phyloP scores from a whole-genome alignment of 2,113 vertebrate species.

The Cebidichthys violaceus region DNA sequence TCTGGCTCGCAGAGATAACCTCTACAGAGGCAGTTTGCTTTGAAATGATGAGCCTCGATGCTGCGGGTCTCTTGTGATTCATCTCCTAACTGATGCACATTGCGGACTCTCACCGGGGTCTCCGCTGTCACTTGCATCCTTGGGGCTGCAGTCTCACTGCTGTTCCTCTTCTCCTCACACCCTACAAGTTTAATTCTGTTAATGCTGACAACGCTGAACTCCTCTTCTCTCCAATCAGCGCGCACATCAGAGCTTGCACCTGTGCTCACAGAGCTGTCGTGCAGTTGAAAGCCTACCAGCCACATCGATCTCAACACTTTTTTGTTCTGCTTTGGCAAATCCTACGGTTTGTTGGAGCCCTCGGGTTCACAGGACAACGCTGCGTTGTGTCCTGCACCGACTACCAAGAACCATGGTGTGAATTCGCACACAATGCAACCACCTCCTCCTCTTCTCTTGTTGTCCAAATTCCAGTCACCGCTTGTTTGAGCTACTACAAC shows the following conservation, averaged over 20 bases:
- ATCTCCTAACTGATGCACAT: neutral
- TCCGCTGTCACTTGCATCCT: conserved; percentile 15
- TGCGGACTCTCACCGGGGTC: neutral
- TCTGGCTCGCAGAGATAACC: conserved; percentile 16
- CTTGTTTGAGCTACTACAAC: conserved; percentile 40
- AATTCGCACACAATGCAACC: conserved; percentile 9
- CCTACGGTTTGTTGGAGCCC: neutral
- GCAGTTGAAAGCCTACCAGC: conserved; percentile 37
- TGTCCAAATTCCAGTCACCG: conserved; percentile 39
- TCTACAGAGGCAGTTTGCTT: conserved; percentile 2
- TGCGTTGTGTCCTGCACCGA: conserved; percentile 4
- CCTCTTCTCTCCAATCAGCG: conserved; percentile 21
- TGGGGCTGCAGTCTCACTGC: neutral
- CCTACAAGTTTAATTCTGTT: neutral
- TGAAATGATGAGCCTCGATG: conserved; percentile 6
- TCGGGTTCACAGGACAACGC: conserved; percentile 13
- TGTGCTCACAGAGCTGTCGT: conserved; percentile 46
- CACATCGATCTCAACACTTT: conserved; percentile 31
- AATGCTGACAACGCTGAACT: conserved; percentile 32
- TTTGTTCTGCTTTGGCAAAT: conserved; percentile 9
- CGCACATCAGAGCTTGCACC: conserved; percentile 23
- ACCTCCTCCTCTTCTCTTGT: neutral
- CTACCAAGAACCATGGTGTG: conserved; percentile 24
- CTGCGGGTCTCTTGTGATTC: conserved; percentile 7
- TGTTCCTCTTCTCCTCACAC: conserved; percentile 26